Base-by-base conservation (phyloP, 2,888 invertebrate species). In the Leptinotarsa tumamoca region DNA sequence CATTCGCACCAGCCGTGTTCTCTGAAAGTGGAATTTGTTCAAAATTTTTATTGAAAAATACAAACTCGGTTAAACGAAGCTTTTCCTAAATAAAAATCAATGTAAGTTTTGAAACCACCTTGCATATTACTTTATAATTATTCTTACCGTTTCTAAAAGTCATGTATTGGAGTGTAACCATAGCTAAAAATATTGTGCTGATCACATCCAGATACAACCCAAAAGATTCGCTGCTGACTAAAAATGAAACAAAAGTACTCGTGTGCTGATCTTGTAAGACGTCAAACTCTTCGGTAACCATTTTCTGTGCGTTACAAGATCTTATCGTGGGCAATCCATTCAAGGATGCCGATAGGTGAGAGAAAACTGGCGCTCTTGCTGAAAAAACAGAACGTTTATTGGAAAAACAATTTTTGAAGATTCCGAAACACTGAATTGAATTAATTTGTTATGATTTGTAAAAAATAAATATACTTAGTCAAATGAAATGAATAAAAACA, bases 281-380 rank as follows among this genome's bases (percentile, higher is more conserved):
- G 84, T 95, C 95, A 82, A 95, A 95, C 83, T 95, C 95, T 83
- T 92, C 90, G 67, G 92, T 91, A 69, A 98, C 92, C 83, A 94
- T 90, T 78, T 92, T 90, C 87, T 95, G 92, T 1, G 94, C 93
- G 27, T 92, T 91, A 3, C 94, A 93, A 0, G 97, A 94, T 76
- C 98, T 91, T 77, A 98, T 96, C 0, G 96, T 96, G 61, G 95
- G 92, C 49, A 98, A 91, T 4, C 98, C 98, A 77, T 94, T 92
- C 10, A 98, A 89, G 0, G 96, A 94, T 0, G 97, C 94, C 17
- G 95, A 94, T 80, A 98, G 92, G 86, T 98, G 96, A 0, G 96
- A 95, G 87, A 97, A 97, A 0, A 98, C 95, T 0, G 98, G 98
- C 88, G 97, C 96, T 79, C 79, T 81, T 63, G 75, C 80, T 80